Percentiles rank a stretch among this genome's conserved stretches.
These are phyloP conservation scores for Gasterosteus nipponicus DNA, from an alignment of 2,113 vertebrate species.

Conservation along the genomic window DNA sequence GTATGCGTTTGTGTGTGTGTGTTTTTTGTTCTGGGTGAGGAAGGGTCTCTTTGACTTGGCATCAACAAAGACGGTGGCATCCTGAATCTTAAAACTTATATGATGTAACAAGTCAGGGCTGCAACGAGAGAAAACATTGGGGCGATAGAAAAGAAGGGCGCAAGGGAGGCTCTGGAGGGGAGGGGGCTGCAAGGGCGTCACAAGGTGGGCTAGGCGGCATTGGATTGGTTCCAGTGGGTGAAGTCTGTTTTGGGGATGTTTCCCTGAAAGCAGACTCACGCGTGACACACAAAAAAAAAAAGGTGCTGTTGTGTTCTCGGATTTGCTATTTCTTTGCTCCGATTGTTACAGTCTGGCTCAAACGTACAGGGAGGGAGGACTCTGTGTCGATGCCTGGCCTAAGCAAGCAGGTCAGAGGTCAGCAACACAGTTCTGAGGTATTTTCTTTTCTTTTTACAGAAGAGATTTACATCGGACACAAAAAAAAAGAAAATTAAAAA, in stretches of 20 bases:
- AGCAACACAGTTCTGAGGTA: constrained; percentile 82
- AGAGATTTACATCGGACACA: constrained; percentile 72
- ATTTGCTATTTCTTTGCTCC: constrained; percentile 76
- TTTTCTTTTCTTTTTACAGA: constrained; percentile 81
- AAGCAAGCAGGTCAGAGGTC: constrained; percentile 74
- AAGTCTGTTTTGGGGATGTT: constrained; percentile 88
- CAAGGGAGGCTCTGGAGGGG: constrained; percentile 1
- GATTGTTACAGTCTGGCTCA: constrained; percentile 60
- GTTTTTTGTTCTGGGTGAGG: constrained; percentile 34
- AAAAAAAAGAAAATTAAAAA: constrained; percentile 31
- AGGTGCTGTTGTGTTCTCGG: constrained; percentile 88
- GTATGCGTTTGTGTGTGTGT: constrained; percentile 15
- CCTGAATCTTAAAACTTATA: constrained; percentile 85
- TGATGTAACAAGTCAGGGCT: constrained; percentile 90
- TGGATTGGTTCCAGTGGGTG: constrained; percentile 85
- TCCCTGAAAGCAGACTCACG: constrained; percentile 91
- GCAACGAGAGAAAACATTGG: constrained; percentile 71
- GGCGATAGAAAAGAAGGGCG: constrained; percentile 63
- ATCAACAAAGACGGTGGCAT: constrained; percentile 86
- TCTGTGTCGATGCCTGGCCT: constrained; percentile 68
- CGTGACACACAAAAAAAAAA: constrained; percentile 68
- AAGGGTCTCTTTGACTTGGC: constrained; percentile 70
- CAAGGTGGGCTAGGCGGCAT: constrained; percentile 39
- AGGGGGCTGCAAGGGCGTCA: constrained; percentile 9
- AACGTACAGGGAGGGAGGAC: constrained; percentile 60